Evolutionary conservation across 2,888 invertebrate genomes (phyloP).

Genomic region (Steinernema scapterisci): DNA sequence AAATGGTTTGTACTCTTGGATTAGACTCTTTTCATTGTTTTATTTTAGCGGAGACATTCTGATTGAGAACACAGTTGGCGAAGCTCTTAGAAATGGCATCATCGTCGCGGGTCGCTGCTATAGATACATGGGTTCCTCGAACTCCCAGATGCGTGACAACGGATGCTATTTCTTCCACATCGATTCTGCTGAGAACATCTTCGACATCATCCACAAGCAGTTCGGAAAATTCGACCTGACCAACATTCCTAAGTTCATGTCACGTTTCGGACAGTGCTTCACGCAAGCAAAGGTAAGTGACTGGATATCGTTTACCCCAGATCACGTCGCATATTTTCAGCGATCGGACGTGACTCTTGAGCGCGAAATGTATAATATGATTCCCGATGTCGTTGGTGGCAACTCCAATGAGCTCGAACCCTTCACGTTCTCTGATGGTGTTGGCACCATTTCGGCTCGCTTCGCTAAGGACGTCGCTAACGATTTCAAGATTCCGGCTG

Average conservation of each 20-base stretch:
- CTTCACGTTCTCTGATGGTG: constrained; percentile 44
- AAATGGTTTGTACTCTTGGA: too few relatives aligned
- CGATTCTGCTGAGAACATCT: constrained; percentile 31
- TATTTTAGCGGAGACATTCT: constrained; percentile 42
- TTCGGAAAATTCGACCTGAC: constrained; percentile 56
- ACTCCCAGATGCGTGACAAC: constrained; percentile 66
- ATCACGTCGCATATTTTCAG: constrained; percentile 34
- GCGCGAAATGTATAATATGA: constrained; percentile 36
- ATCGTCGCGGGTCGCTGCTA: constrained; percentile 47
- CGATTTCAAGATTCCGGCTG: not conserved
- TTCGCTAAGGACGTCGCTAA: constrained; percentile 40
- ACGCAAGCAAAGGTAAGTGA: constrained; percentile 57
- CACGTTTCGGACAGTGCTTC: constrained; percentile 68
- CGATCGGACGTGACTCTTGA: constrained; percentile 38
- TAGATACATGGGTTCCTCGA: constrained; percentile 65
- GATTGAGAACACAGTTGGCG: constrained; percentile 50
- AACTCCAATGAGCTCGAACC: constrained; percentile 39
- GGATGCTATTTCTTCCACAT: constrained; percentile 60
- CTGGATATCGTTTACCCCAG: not conserved
- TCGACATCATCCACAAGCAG: constrained; percentile 39
- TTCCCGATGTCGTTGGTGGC: constrained; percentile 44
- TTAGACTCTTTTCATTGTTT: too few relatives aligned
- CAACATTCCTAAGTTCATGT: constrained; percentile 68
- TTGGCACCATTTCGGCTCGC: constrained; percentile 46
- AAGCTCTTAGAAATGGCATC: constrained; percentile 50